phyloP scores from a whole-genome alignment of 2,888 invertebrate genomes.

The Heliconius ethilla region DNA sequence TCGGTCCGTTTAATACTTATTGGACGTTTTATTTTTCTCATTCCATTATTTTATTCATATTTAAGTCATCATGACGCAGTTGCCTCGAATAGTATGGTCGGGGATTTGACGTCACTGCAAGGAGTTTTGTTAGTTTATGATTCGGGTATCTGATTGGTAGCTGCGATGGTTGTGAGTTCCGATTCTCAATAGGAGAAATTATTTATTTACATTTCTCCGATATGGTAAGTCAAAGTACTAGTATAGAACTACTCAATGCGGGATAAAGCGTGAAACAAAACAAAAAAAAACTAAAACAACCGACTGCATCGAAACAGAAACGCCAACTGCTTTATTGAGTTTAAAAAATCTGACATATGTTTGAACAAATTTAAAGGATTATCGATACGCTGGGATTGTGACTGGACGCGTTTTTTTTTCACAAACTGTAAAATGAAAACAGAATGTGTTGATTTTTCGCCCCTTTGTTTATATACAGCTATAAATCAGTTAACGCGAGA shows the following conservation, averaged over 20 bases:
- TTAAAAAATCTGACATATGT: slow-evolving; percentile 22
- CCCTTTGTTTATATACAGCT: slow-evolving; percentile 33
- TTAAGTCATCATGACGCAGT: not conserved
- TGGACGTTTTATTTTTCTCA: slow-evolving; percentile 10
- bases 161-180: no score
- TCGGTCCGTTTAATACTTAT: slow-evolving; percentile 11
- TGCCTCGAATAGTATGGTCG: no score
- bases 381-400: slow-evolving; percentile 29
- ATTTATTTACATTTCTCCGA: no score
- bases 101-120: no score
- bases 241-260: no score
- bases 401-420: slow-evolving; percentile 25
- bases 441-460: slow-evolving; percentile 36
- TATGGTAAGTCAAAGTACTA: no score
- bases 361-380: slow-evolving; percentile 31
- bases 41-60: not conserved
- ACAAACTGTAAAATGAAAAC: slow-evolving; percentile 34
- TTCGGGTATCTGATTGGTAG: no score
- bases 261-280: no score
- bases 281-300: not conserved
- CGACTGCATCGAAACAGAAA: not conserved
- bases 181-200: no score
- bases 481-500: slow-evolving; percentile 34
- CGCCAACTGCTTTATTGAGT: slow-evolving; percentile 24
- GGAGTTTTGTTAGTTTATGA: no score